Evolutionary conservation across 2,888 invertebrate genomes (phyloP).

Genomic region (Pheosia gnoma): DNA sequence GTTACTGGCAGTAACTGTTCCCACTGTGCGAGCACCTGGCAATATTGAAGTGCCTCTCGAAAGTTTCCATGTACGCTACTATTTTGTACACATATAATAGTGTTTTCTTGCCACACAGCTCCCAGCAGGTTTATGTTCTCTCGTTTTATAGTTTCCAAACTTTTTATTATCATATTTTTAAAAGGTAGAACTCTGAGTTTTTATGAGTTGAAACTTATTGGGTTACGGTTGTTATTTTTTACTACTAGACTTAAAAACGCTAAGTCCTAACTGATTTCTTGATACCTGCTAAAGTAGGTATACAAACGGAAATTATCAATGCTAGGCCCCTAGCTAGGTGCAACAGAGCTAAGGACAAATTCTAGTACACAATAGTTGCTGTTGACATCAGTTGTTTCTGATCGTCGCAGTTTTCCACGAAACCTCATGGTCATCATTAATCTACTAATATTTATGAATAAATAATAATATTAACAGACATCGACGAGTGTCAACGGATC

Average conservation of each 20-base stretch:
- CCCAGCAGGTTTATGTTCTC: not conserved
- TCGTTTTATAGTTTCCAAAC: constrained; percentile 1
- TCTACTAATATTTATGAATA: too few species aligned
- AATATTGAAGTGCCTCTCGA: not conserved
- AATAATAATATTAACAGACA: too few species aligned
- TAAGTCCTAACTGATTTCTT: too few species aligned
- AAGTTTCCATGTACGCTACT: not conserved
- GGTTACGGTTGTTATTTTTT: not conserved
- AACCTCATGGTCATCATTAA: too few species aligned
- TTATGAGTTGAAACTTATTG: not conserved
- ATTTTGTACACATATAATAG: not conserved
- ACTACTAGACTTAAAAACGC: not conserved
- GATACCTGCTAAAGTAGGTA: too few species aligned
- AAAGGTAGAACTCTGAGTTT: not conserved
- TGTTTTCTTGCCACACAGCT: not conserved
- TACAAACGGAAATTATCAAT: too few species aligned
- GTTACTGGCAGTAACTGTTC: not conserved
- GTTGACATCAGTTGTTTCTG: too few species aligned
- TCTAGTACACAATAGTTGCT: too few species aligned
- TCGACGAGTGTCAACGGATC: too few species aligned
- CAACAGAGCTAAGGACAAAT: too few species aligned
- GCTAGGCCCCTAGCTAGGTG: too few species aligned
- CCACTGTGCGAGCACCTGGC: not conserved
- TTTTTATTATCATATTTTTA: not conserved
- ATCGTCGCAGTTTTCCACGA: too few species aligned